Evolutionary conservation across 2,797 vertebrate genomes (phyloP).

Genomic region (Limnodromus scolopaceus): DNA sequence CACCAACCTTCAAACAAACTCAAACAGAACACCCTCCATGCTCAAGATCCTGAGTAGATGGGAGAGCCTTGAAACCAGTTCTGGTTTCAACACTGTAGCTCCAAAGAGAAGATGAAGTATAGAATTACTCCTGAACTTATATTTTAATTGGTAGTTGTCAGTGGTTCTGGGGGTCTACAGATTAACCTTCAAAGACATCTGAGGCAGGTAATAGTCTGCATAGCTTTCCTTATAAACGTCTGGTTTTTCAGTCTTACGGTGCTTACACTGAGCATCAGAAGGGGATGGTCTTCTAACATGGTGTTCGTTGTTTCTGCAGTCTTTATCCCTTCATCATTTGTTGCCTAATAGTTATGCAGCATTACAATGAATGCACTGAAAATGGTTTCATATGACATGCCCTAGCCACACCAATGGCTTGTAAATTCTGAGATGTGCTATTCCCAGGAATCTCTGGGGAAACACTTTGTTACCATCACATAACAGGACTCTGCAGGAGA

Average conservation of each 20-base stretch:
- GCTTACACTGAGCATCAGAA: background rate
- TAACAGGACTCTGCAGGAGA: background rate
- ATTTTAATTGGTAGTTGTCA: background rate
- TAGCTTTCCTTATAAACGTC: background rate
- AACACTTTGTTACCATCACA: fast-evolving
- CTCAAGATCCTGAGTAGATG: background rate
- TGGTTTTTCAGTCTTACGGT: background rate
- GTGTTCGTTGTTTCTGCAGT: background rate
- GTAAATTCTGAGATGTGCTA: background rate
- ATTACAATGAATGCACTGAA: background rate
- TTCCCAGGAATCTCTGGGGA: background rate
- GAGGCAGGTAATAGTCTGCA: background rate
- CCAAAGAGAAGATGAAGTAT: background rate
- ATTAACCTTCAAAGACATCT: background rate
- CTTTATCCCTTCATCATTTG: fast-evolving
- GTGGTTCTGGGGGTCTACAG: fast-evolving
- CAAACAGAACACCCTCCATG: background rate
- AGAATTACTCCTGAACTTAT: background rate
- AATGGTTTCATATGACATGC: background rate
- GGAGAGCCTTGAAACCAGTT: background rate
- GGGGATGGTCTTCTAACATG: background rate
- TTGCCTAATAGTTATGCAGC: background rate
- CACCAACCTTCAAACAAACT: background rate
- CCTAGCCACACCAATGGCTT: background rate
- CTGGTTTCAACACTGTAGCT: background rate